Evolutionary conservation across 1,140 invertebrate genomes (phyloP).

Genomic region (Acyrthosiphon pisum): DNA sequence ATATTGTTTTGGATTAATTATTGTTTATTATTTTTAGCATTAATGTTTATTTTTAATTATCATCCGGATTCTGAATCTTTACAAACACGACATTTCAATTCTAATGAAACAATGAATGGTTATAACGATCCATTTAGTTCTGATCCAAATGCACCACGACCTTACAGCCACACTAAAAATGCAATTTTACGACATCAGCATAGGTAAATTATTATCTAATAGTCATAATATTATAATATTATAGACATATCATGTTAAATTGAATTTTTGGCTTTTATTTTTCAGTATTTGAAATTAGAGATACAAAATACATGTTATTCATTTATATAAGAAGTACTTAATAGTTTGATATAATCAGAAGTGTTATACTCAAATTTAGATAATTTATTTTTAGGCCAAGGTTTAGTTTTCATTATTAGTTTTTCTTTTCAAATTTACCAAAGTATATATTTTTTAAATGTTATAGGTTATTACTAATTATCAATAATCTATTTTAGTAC

Average conservation of each 20-base stretch:
- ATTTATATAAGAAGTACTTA: too few species aligned
- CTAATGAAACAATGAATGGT: slow-evolving; percentile 72
- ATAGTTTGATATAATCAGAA: too few species aligned
- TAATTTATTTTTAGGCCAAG: background rate
- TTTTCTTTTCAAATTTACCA: too few species aligned
- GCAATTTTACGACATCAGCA: slow-evolving; percentile 74
- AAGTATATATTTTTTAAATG: too few species aligned
- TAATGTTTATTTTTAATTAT: slow-evolving; percentile 96
- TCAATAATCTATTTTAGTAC: too few species aligned
- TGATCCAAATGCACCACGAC: slow-evolving; percentile 80
- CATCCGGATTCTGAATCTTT: slow-evolving; percentile 89
- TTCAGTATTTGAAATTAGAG: background rate
- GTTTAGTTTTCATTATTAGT: background rate
- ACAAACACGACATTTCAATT: slow-evolving; percentile 83
- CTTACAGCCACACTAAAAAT: slow-evolving; percentile 86
- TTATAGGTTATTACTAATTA: too few species aligned
- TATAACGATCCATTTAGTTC: slow-evolving; percentile 83
- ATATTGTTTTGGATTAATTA: slow-evolving; percentile 25
- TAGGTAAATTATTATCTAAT: slow-evolving; percentile 58
- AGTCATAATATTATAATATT: too few species aligned
- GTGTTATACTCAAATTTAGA: too few species aligned
- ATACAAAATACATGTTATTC: too few species aligned
- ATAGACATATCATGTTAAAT: too few species aligned
- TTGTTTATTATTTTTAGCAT: slow-evolving; percentile 71
- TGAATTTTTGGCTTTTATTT: background rate